Percentiles rank a stretch among this genome's conserved stretches.
phyloP scores from a whole-genome alignment of 2,888 invertebrate species.

The Synanthedon vespiformis region DNA sequence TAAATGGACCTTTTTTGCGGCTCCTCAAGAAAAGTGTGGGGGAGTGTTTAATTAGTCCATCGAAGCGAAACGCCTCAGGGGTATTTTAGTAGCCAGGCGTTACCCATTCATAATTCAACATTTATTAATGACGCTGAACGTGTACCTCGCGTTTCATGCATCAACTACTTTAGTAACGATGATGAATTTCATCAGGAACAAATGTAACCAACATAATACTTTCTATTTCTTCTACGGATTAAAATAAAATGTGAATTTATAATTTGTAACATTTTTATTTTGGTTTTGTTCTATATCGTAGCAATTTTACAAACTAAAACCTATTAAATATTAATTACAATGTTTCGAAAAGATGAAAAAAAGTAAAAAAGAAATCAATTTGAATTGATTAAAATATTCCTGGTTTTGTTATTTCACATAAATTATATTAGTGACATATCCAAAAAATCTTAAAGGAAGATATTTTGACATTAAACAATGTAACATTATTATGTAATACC shows the following conservation, averaged over 20 bases:
- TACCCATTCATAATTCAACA: constrained; percentile 17
- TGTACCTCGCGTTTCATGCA: constrained; percentile 28
- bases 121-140: constrained; percentile 23
- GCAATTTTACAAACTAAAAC: not conserved
- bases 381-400: too few relatives aligned
- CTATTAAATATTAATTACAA: not conserved
- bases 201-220: not conserved
- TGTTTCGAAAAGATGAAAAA: not conserved
- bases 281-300: not conserved
- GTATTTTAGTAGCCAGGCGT: constrained; percentile 11
- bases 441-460: too few relatives aligned
- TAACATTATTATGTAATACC: too few relatives aligned
- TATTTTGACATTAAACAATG: too few relatives aligned
- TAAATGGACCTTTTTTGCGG: too few relatives aligned
- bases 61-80: constrained; percentile 12
- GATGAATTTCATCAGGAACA: constrained; percentile 38
- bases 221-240: not conserved
- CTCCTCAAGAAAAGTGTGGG: too few relatives aligned
- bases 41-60: constrained; percentile 6
- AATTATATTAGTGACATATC: too few relatives aligned
- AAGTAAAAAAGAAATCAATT: too few relatives aligned
- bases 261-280: not conserved
- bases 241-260: not conserved
- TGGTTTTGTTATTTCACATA: too few relatives aligned
- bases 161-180: constrained; percentile 31